Base-by-base conservation (phyloP, 2,113 vertebrate species). In the Shinisaurus crocodilurus region DNA sequence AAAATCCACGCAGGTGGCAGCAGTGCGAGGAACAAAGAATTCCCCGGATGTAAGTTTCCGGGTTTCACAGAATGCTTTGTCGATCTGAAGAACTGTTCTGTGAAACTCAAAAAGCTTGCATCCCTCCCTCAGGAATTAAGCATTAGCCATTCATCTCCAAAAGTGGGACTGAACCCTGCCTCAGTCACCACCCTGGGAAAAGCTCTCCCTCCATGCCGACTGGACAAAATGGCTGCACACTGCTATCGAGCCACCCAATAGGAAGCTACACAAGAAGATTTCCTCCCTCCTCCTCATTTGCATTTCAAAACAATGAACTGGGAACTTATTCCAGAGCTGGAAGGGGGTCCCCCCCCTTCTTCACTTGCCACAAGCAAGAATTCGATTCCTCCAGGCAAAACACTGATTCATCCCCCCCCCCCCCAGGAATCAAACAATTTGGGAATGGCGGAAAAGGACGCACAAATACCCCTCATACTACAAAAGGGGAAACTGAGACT, bases 241-340 rank as follows among this genome's bases (percentile, higher is more conserved):
- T 6, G 40, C 37, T 2, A 15, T 18, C 23, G 8, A 23, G 23
- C 54, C 7, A 32, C 23, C 57, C 88, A 89, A 85, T 77, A 48
- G 60, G 69, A 75, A 45, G 27, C 40, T 3, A 20, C 4, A 2
- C 34, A 13, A 23, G 7, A 34, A 15, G 87, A 54, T 45, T 32
- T 12, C 50, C 43, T 0, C 15, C 67, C 48, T n/a, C 15, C 32
- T 12, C 69, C 25, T 25, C 7, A 5, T 75, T 83, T 83, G 27
- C 80, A 89, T 83, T 82, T 89, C 67, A 83, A 75, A 89, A 45
- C 80, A 83, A 5, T 57, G 9, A 48, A 45, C 65, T 23, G n/a
- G 65, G 3, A 45, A 45, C 48, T n/a, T 16, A 5, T 67, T 74
- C n/a, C 69, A 5, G 34, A 5, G 85, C 70, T 74, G 45, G 45